phyloP scores from a whole-genome alignment of 2,888 invertebrate genomes.

The Mythimna albipuncta region DNA sequence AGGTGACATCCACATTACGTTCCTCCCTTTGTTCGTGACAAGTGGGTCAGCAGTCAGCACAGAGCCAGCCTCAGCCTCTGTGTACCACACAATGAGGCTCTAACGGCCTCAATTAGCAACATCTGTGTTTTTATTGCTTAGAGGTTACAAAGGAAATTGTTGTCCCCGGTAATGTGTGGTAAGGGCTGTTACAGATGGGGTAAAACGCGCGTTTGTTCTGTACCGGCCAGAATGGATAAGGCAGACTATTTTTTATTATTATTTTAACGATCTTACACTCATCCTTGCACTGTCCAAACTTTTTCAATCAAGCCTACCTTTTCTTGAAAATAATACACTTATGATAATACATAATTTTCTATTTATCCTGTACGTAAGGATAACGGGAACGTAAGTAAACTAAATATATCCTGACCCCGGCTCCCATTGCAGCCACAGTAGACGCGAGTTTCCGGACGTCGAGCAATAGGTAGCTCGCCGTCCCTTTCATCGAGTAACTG shows the following conservation, averaged over 20 bases:
- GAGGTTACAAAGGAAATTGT: slow-evolving; percentile 59
- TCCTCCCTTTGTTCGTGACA: slow-evolving; percentile 44
- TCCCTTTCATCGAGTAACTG: too few relatives aligned
- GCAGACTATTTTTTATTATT: too few relatives aligned
- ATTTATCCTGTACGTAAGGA: too few relatives aligned
- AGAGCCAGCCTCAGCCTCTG: slow-evolving; percentile 22
- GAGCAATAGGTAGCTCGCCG: too few relatives aligned
- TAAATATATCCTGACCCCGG: too few relatives aligned
- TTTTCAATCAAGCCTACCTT: background rate
- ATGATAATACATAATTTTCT: too few relatives aligned
- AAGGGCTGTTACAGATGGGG: slow-evolving; percentile 18
- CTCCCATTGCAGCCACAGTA: too few relatives aligned
- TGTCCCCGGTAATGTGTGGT: slow-evolving; percentile 27
- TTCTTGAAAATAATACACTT: background rate
- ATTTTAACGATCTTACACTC: too few relatives aligned
- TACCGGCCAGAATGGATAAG: too few relatives aligned
- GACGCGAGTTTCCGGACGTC: too few relatives aligned
- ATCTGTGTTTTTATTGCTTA: slow-evolving; percentile 67
- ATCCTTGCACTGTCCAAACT: background rate
- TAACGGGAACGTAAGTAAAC: too few relatives aligned
- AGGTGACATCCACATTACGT: slow-evolving; percentile 33
- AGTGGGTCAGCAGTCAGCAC: slow-evolving; percentile 59
- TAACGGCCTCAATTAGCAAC: slow-evolving; percentile 61
- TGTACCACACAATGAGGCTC: slow-evolving; percentile 49
- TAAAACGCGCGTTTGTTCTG: background rate